Percentiles rank a stretch among this genome's conserved stretches.
Evolutionary conservation across 1,140 invertebrate genomes (phyloP).

Genomic region (Hylaeus volcanicus): DNA sequence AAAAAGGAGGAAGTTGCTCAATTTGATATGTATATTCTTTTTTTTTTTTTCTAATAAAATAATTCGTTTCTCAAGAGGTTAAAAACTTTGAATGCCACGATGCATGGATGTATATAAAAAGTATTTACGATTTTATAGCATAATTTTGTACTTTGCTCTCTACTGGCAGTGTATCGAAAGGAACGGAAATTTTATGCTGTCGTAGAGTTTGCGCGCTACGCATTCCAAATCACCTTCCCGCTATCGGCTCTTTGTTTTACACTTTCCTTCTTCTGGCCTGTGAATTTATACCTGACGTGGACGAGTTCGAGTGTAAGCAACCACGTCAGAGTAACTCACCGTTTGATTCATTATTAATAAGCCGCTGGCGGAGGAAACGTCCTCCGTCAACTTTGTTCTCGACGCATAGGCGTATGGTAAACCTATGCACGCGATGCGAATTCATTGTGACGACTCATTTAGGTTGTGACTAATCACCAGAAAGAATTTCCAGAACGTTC

Average conservation of each 20-base stretch:
- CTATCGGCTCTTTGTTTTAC: slow-evolving; percentile 20
- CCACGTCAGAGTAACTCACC: slow-evolving; percentile 61
- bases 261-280: slow-evolving; percentile 5
- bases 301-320: slow-evolving; percentile 55
- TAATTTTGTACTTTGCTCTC: no score
- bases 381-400: background rate
- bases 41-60: no score
- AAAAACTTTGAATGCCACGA: no score
- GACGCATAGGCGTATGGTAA: no score
- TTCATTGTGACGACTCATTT: background rate
- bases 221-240: background rate
- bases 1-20: no score
- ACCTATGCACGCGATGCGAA: background rate
- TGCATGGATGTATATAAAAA: no score
- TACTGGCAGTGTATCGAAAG: background rate
- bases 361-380: slow-evolving; percentile 9
- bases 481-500: no score
- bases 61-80: no score
- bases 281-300: slow-evolving; percentile 57
- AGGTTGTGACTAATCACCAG: no score
- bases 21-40: no score
- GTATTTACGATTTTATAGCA: no score
- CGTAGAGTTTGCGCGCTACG: background rate
- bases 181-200: background rate
- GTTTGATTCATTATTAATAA: slow-evolving; percentile 65